Conservation (phyloP, 2,888 invertebrate species). For the Aphidoletes aphidimyza region DNA sequence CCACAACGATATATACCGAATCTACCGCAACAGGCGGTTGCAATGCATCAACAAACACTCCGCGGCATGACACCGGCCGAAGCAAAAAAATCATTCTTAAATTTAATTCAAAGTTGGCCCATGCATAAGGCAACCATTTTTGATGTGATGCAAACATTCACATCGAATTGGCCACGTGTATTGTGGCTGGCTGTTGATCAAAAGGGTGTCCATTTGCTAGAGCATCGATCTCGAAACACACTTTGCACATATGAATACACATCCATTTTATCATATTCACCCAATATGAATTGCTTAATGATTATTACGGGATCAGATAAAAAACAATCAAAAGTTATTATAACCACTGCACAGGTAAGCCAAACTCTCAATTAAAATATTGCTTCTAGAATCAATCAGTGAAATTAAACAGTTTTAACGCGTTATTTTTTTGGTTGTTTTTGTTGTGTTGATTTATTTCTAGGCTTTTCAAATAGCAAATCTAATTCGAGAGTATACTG, state of each 20-base stretch:
- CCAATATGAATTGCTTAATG: conserved; percentile 91
- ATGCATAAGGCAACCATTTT: conserved; percentile 92
- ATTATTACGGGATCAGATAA: conserved; percentile 90
- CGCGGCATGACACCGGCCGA: conserved; percentile 86
- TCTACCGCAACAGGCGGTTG: conserved; percentile 84
- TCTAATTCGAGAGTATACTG: conserved; percentile 88
- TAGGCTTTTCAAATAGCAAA: conserved; percentile 94
- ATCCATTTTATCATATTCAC: conserved; percentile 89
- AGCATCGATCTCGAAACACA: conserved; percentile 87
- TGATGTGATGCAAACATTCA: conserved; percentile 96
- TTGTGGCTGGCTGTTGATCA: conserved; percentile 95
- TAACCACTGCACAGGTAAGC: conserved; percentile 87
- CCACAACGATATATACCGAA: conserved; percentile 83
- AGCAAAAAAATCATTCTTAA: conserved; percentile 92
- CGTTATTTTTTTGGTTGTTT: not conserved
- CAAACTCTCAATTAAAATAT: not conserved
- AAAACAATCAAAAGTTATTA: conserved; percentile 93
- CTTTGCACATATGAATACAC: conserved; percentile 92
- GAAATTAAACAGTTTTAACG: not conserved
- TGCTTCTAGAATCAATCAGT: too few species aligned
- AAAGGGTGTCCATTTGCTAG: conserved; percentile 87
- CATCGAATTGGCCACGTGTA: conserved; percentile 93
- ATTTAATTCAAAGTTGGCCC: conserved; percentile 93
- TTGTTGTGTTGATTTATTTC: conserved; percentile 53
- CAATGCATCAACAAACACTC: conserved; percentile 90